Conservation (phyloP, 2,888 invertebrate genomes). For the Drosophila prolongata region DNA sequence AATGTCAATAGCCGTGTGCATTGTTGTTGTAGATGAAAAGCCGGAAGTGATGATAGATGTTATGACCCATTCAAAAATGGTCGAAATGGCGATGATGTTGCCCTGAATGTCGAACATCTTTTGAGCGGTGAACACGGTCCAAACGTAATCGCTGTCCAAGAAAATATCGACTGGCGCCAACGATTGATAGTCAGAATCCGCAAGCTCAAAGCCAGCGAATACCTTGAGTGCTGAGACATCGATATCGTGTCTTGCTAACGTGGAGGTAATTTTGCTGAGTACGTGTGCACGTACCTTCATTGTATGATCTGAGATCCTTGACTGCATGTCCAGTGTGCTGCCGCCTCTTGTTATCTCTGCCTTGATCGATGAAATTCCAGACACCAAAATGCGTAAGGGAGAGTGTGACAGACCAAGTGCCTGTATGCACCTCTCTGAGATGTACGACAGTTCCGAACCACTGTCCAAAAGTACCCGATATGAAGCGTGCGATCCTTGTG, state of each 20-base stretch:
- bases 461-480: not conserved
- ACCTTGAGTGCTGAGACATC: not conserved
- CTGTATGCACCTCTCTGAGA: not conserved
- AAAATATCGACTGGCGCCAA: not conserved
- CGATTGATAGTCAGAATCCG: not conserved
- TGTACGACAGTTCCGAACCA: slow-evolving; percentile 1
- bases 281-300: not conserved
- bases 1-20: not conserved
- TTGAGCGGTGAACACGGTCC: not conserved
- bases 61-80: not conserved
- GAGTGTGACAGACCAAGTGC: not conserved
- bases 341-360: not conserved
- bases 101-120: not conserved
- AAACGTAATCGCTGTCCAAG: not conserved
- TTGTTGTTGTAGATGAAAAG: not conserved
- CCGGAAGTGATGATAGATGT: not conserved
- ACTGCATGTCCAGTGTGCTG: not conserved
- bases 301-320: not conserved
- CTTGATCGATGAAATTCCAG: not conserved
- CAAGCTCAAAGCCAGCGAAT: not conserved
- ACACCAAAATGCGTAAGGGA: not conserved
- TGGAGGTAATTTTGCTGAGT: not conserved
- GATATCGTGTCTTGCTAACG: slow-evolving; percentile 1
- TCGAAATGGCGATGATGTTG: not conserved
- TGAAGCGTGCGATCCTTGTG: not conserved